Evolutionary conservation across 2,888 invertebrate species (phyloP).

Genomic region (Tenthredo scrophulariae): DNA sequence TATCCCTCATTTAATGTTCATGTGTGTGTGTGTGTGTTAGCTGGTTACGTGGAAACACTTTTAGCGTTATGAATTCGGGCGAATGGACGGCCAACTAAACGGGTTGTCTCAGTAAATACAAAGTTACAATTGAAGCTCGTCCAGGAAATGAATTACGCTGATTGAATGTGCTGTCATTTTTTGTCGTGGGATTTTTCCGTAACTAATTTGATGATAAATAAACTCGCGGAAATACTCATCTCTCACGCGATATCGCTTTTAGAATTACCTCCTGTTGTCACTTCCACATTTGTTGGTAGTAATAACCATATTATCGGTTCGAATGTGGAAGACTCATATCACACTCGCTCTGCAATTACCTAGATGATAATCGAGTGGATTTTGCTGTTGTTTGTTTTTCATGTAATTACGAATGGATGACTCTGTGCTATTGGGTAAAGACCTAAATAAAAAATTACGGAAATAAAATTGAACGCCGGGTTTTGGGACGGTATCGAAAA

Average conservation of each 20-base stretch:
- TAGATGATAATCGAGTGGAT: slow-evolving; percentile 20
- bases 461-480: neutral
- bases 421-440: neutral
- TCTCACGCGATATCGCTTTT: slow-evolving; percentile 20
- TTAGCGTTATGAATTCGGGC: neutral
- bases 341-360: slow-evolving; percentile 18
- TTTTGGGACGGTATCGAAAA: neutral
- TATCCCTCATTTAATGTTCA: neutral
- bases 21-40: neutral
- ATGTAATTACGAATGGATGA: neutral
- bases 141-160: slow-evolving; percentile 34
- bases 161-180: slow-evolving; percentile 15
- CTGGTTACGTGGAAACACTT: neutral
- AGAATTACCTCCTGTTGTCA: slow-evolving; percentile 33
- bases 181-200: slow-evolving; percentile 4
- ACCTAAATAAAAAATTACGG: neutral
- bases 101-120: neutral
- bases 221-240: slow-evolving; percentile 29
- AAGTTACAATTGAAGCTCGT: neutral
- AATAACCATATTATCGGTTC: neutral
- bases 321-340: neutral
- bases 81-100: no score
- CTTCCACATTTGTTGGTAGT: neutral
- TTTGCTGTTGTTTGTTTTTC: neutral
- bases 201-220: neutral